Percentiles rank a stretch among this genome's conserved stretches.
phyloP scores from a whole-genome alignment of 2,113 vertebrate species.

The Corythornis vintsioides region DNA sequence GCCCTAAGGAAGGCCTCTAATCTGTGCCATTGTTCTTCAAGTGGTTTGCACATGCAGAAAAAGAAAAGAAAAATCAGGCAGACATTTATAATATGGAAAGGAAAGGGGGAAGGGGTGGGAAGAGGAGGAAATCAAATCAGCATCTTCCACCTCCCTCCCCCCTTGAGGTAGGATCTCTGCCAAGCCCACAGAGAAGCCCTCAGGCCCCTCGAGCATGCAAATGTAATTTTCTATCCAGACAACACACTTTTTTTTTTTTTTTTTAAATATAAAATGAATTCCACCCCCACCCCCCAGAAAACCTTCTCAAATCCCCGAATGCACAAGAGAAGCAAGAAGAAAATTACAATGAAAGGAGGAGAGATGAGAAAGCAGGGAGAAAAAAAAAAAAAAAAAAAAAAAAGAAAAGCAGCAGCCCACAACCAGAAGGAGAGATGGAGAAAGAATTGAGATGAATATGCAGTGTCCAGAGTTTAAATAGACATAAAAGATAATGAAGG shows the following conservation, averaged over 20 bases:
- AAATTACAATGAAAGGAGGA: conserved; percentile 75
- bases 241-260: conserved; percentile 76
- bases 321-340: conserved; percentile 73
- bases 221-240: conserved; percentile 82
- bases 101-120: conserved; percentile 68
- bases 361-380: neutral
- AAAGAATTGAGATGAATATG: conserved; percentile 72
- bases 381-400: neutral
- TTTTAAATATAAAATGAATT: conserved; percentile 69
- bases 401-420: conserved; percentile 46
- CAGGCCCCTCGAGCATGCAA: conserved; percentile 80
- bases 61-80: conserved; percentile 78
- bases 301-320: conserved; percentile 77
- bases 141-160: conserved; percentile 64
- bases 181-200: conserved; percentile 78
- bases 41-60: conserved; percentile 78
- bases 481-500: conserved; percentile 80
- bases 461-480: conserved; percentile 77
- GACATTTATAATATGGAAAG: conserved; percentile 74
- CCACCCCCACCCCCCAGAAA: conserved; percentile 61
- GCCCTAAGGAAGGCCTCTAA: conserved; percentile 78
- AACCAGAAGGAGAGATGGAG: conserved; percentile 72
- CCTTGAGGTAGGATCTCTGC: conserved; percentile 67
- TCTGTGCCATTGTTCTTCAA: conserved; percentile 83
- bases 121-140: conserved; percentile 74